These are phyloP conservation scores for Drosophila aff. DNA, from an alignment of 1,140 invertebrate genomes.

Conservation along the genomic window DNA sequence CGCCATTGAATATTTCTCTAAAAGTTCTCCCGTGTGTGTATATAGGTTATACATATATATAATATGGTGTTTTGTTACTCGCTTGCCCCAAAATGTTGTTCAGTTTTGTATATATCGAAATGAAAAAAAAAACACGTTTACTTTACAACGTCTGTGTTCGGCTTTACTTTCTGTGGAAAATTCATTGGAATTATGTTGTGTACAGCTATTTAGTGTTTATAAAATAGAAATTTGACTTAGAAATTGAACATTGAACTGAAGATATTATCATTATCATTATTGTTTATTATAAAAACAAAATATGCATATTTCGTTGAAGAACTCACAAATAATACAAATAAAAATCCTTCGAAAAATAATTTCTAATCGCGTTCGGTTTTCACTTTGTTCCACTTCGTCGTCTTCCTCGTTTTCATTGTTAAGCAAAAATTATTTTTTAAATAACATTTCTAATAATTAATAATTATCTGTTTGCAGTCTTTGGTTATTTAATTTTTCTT, in stretches of 20 bases:
- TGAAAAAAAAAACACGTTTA: conserved; percentile 16
- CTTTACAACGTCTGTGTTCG: conserved; percentile 26
- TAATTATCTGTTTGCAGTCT: conserved; percentile 86
- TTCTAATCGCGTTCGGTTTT: conserved; percentile 30
- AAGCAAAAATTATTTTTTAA: conserved; percentile 84
- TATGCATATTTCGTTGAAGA: conserved; percentile 25
- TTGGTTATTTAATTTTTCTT: conserved; percentile 85
- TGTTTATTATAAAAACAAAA: conserved; percentile 43
- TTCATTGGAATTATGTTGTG: conserved; percentile 65
- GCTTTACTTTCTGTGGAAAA: conserved; percentile 49
- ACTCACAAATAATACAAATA: conserved; percentile 39
- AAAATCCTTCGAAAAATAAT: conserved; percentile 60
- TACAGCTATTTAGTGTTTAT: conserved; percentile 53
- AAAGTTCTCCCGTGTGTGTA: conserved; percentile 58
- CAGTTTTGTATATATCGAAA: conserved; percentile 50
- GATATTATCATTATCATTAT: conserved; percentile 31
- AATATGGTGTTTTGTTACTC: conserved; percentile 51
- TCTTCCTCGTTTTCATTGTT: conserved; percentile 47
- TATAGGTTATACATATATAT: conserved; percentile 44
- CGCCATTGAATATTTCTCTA: conserved; percentile 69
- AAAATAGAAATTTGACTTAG: conserved; percentile 72
- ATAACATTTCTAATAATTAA: conserved; percentile 85
- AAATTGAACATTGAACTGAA: conserved; percentile 64
- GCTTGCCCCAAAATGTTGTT: conserved; percentile 46
- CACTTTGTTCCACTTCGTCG: conserved; percentile 3